A percentile compares a stretch with the other conserved stretches of the same genome.
Evolutionary conservation across 2,888 invertebrate genomes (phyloP).

Genomic region (Masnerella sp.): DNA sequence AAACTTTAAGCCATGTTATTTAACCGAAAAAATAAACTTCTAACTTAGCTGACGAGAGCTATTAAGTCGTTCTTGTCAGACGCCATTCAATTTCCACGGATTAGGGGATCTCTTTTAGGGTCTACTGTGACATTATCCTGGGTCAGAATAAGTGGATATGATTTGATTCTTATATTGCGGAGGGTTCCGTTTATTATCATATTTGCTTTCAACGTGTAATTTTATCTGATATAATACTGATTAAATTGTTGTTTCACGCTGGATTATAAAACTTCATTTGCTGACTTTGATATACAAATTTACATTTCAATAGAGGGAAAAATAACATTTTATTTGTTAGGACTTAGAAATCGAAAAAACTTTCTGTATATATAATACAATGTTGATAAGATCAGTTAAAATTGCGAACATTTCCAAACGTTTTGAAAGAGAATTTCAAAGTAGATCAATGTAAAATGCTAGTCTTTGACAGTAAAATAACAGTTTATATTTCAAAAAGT

Average conservation of each 20-base stretch:
- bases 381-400: too few species aligned
- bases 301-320: too few species aligned
- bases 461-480: too few species aligned
- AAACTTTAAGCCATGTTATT: conserved; percentile 19
- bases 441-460: too few species aligned
- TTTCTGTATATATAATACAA: too few species aligned
- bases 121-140: conserved; percentile 29
- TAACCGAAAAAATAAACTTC: conserved; percentile 16
- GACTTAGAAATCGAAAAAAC: too few species aligned
- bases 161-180: conserved; percentile 43
- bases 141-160: conserved; percentile 20
- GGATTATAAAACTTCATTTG: conserved; percentile 21
- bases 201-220: conserved; percentile 6
- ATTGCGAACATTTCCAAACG: too few species aligned
- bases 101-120: conserved; percentile 25
- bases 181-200: conserved; percentile 20
- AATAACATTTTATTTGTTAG: too few species aligned
- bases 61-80: conserved; percentile 21
- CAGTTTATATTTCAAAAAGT: too few species aligned
- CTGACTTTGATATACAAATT: too few species aligned
- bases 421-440: too few species aligned
- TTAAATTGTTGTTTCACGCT: conserved; percentile 28
- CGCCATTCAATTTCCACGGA: conserved; percentile 35
- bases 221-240: conserved; percentile 32
- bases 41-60: conserved; percentile 5